These are phyloP conservation scores for Dasyurus viverrinus DNA, from an alignment of 2,113 vertebrate species.

Conservation along the genomic window DNA sequence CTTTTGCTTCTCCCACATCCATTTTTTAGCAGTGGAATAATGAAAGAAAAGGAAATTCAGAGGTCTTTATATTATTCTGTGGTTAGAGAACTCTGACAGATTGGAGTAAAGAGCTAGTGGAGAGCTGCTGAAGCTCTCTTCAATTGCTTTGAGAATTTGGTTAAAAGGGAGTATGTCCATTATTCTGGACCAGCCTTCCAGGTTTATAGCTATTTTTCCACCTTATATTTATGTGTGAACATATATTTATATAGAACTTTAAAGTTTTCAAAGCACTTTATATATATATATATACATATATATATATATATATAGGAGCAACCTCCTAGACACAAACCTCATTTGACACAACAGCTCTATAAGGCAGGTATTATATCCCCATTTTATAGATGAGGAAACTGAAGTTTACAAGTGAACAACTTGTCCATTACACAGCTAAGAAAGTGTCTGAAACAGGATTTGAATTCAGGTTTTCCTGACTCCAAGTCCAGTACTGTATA, in stretches of 20 bases:
- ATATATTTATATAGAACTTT: not conserved
- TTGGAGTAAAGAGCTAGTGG: not conserved
- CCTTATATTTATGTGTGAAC: slow-evolving; percentile 1
- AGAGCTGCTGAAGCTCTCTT: slow-evolving; percentile 10
- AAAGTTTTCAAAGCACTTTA: not conserved
- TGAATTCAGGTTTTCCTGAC: not conserved
- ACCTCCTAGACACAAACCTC: too few relatives aligned
- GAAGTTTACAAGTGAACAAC: not conserved
- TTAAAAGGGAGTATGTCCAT: not conserved
- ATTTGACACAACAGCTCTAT: not conserved
- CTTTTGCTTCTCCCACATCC: not conserved
- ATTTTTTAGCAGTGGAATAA: not conserved
- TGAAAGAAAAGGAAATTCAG: slow-evolving; percentile 2
- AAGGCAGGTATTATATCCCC: not conserved
- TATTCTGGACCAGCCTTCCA: slow-evolving; percentile 26
- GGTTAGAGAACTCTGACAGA: not conserved
- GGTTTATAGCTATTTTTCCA: not conserved
- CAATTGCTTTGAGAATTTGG: slow-evolving; percentile 15
- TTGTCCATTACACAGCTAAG: not conserved
- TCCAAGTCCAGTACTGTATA: not conserved
- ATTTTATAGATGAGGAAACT: not conserved
- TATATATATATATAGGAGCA: too few relatives aligned
- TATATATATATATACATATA: not conserved
- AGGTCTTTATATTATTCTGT: not conserved
- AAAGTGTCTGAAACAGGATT: not conserved